Evolutionary conservation across 1,140 invertebrate genomes (phyloP).

Genomic region (Heliconius nattereri): DNA sequence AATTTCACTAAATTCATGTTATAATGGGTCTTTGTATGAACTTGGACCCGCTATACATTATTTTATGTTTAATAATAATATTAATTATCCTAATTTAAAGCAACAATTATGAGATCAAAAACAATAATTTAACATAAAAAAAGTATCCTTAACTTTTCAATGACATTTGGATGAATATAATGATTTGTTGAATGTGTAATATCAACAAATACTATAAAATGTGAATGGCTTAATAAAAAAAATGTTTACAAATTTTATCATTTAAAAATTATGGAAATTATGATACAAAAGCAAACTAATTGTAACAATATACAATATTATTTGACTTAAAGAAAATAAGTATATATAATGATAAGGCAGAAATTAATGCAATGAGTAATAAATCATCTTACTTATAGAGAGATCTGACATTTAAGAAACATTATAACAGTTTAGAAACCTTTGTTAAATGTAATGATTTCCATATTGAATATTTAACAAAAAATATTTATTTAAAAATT

Average conservation of each 20-base stretch:
- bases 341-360: no score
- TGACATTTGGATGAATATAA: background rate
- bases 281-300: no score
- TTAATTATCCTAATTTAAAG: constrained; percentile 9
- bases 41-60: background rate
- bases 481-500: no score
- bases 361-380: no score
- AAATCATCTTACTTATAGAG: no score
- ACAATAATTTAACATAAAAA: background rate
- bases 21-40: background rate
- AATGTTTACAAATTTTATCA: background rate
- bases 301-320: no score
- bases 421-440: no score
- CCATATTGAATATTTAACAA: no score
- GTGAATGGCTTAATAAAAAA: background rate
- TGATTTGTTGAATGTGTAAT: background rate
- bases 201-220: background rate
- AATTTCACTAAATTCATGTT: constrained; percentile 11
- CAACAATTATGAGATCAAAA: background rate
- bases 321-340: no score
- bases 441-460: no score
- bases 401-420: no score
- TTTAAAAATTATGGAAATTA: no score
- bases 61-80: constrained; percentile 8
- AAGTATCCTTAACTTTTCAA: background rate